These are phyloP conservation scores for Mormyrus proboscirostris DNA, from an alignment of 2,797 vertebrate species.

Conservation along the genomic window DNA sequence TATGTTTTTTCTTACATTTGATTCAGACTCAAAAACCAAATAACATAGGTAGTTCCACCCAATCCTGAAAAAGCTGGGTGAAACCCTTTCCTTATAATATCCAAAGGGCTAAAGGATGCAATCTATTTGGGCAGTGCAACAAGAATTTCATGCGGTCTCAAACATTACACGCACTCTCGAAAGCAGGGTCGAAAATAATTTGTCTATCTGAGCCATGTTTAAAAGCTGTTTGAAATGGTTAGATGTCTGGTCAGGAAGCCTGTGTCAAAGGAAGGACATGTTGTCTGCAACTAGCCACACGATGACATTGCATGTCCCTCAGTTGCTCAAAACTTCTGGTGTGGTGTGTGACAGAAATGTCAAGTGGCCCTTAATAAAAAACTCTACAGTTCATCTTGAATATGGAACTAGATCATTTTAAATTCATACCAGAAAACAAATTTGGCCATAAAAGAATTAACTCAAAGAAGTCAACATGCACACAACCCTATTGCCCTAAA, in stretches of 20 bases:
- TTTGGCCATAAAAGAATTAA: background rate
- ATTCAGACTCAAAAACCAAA: background rate
- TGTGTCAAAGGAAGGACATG: background rate
- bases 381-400: background rate
- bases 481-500: background rate
- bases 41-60: background rate
- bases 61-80: background rate
- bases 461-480: background rate
- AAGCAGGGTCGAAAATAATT: background rate
- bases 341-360: background rate
- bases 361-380: background rate
- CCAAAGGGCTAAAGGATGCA: background rate
- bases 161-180: background rate
- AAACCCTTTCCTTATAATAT: background rate
- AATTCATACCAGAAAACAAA: background rate
- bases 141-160: background rate
- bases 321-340: background rate
- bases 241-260: slow-evolving; percentile 12
- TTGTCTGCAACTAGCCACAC: background rate
- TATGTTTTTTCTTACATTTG: background rate
- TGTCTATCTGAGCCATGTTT: slow-evolving; percentile 12
- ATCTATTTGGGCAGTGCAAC: background rate
- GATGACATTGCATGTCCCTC: background rate
- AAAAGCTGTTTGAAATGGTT: background rate
- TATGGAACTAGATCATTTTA: background rate